A percentile compares a stretch with the other conserved stretches of the same genome.
Conservation (phyloP, 1,140 invertebrate species). For the Anoplolepis gracilipes region DNA sequence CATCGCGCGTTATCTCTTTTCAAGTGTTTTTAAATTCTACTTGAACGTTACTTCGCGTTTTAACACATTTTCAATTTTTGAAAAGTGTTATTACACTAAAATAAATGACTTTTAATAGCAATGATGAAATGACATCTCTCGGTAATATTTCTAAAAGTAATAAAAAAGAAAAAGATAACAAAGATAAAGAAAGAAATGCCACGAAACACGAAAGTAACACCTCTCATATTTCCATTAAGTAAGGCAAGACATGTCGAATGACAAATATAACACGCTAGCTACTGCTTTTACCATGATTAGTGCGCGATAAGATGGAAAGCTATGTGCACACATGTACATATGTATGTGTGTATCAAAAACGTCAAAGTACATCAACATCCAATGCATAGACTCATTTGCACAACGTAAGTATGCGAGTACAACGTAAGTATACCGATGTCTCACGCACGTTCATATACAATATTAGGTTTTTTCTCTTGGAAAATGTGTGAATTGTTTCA, state of each 20-base stretch:
- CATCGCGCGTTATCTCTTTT: background rate
- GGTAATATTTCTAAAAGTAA: constrained; percentile 63
- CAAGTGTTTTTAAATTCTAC: background rate
- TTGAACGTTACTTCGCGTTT: background rate
- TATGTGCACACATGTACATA: constrained; percentile 40
- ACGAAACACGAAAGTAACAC: constrained; percentile 63
- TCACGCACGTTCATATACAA: constrained; percentile 30
- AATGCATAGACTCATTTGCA: constrained; percentile 53
- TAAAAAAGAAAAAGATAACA: constrained; percentile 35
- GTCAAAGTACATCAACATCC: background rate
- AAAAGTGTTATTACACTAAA: background rate
- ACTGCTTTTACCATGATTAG: constrained; percentile 80
- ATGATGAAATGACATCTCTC: constrained; percentile 51
- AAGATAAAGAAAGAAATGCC: constrained; percentile 49
- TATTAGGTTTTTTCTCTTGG: constrained; percentile 32
- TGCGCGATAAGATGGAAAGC: constrained; percentile 65
- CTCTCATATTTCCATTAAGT: constrained; percentile 78
- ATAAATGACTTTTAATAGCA: background rate
- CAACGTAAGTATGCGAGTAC: constrained; percentile 47
- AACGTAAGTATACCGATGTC: constrained; percentile 16
- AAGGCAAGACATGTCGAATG: constrained; percentile 73
- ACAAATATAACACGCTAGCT: constrained; percentile 66
- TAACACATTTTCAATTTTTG: constrained; percentile 9
- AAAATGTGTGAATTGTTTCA: constrained; percentile 32
- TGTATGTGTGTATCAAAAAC: constrained; percentile 28